Conservation (phyloP, 2,888 invertebrate genomes). For the Allolobophora icterica region DNA sequence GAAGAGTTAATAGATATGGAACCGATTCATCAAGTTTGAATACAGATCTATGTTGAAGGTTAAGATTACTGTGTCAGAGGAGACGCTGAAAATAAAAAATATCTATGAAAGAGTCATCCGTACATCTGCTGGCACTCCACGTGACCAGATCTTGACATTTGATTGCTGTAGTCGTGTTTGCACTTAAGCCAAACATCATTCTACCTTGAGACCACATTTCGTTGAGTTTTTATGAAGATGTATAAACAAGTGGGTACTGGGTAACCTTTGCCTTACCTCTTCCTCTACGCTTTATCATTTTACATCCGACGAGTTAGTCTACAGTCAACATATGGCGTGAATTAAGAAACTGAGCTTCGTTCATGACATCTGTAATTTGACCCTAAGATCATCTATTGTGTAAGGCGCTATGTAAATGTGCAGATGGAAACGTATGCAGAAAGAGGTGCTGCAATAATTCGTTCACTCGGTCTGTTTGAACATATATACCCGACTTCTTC, state of each 20-base stretch:
- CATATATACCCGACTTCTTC: neutral
- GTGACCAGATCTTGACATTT: neutral
- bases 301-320: neutral
- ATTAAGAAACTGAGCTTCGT: neutral
- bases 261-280: neutral
- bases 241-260: neutral
- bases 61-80: too few species aligned
- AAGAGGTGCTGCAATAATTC: neutral
- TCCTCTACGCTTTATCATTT: neutral
- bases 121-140: too few species aligned
- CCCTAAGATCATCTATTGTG: neutral
- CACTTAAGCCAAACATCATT: neutral
- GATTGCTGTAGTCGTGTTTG: neutral
- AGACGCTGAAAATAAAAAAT: too few species aligned
- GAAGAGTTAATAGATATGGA: too few species aligned
- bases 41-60: too few species aligned
- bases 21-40: too few species aligned
- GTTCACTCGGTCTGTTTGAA: neutral
- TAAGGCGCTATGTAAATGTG: neutral
- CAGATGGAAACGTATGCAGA: neutral
- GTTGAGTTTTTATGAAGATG: neutral
- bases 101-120: too few species aligned
- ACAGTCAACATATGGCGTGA: neutral
- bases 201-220: neutral
- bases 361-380: neutral